Evolutionary conservation across 2,113 vertebrate species (phyloP), one percentile per base, ranked within the genome.

Genomic region (Menura novaehollandiae): DNA sequence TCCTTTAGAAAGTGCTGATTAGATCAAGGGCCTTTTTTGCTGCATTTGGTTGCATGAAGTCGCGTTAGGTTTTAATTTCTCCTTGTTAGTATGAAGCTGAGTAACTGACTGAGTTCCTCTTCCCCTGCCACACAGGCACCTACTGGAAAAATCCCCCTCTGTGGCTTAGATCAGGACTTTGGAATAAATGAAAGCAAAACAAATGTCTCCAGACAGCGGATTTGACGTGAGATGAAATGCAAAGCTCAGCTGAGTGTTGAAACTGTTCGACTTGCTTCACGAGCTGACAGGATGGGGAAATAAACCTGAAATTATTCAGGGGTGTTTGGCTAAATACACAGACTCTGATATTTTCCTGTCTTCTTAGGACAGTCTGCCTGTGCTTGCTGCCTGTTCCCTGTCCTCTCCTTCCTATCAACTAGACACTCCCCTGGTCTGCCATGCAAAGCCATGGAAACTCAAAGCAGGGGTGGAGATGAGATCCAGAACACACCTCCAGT

Each of bases 1-100:
- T 95, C 88, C 85, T 95, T 93, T 91, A 94, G 90, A 96, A 96
- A 95, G 86, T 17, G 3, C 83, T 97, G 96, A 97, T 96, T 97
- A 96, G 93, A 93, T 92, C 95, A 93, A 95, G 76, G 44, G 66
- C 37, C 76, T 81, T 69, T 94, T 97, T 94, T 83, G 49, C 83
- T 91, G 88, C 64, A 43, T 93, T 97, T 91, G 64, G 83, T 84
- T 96, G 85, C 68, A 92, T n/a, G 52, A 93, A 93, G 72, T 67
- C 1, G 0, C 5, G 30, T 91, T 96, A 78, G 32, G 52, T 92
- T 95, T 96, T 93, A 96, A 96, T 95, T 97, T 93, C 64, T 79
- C 18, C 83, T 87, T 95, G 88, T 88, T 95, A 94, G 83, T 68
- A 86, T 72, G 91, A 95, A 89, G 76, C 83, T 96, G 92, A 97